phyloP scores from a whole-genome alignment of 2,888 invertebrate genomes.

The Melinopterus prodromus region DNA sequence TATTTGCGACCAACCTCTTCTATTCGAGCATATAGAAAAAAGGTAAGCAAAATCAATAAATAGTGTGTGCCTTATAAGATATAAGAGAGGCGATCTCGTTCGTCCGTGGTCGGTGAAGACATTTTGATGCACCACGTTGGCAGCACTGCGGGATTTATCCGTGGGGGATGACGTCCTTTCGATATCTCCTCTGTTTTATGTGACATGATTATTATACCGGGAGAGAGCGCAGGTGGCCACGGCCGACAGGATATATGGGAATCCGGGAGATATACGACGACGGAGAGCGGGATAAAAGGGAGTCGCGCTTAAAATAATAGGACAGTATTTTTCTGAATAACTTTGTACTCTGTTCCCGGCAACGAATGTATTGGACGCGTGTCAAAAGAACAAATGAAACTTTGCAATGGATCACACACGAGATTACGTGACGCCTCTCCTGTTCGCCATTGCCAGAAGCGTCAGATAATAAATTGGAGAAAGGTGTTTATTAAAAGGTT shows the following conservation, averaged over 20 bases:
- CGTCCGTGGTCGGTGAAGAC: constrained; percentile 23
- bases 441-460: neutral
- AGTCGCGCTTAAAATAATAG: constrained; percentile 30
- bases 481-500: neutral
- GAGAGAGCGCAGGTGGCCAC: constrained; percentile 55
- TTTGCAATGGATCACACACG: neutral
- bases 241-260: constrained; percentile 53
- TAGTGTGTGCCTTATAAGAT: neutral
- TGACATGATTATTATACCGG: constrained; percentile 60
- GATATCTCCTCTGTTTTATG: constrained; percentile 58
- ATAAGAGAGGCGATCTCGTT: neutral
- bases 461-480: neutral
- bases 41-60: neutral
- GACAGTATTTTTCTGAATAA: constrained; percentile 6
- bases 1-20: too few relatives aligned
- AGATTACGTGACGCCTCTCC: neutral
- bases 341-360: neutral
- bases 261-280: constrained; percentile 52
- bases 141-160: constrained; percentile 25
- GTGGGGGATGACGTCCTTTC: constrained; percentile 44
- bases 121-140: constrained; percentile 24
- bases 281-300: constrained; percentile 28
- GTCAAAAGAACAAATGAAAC: constrained; percentile 4
- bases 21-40: neutral
- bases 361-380: neutral